phyloP scores from a whole-genome alignment of 2,113 vertebrate genomes.

The Plecturocebus donacophilus region DNA sequence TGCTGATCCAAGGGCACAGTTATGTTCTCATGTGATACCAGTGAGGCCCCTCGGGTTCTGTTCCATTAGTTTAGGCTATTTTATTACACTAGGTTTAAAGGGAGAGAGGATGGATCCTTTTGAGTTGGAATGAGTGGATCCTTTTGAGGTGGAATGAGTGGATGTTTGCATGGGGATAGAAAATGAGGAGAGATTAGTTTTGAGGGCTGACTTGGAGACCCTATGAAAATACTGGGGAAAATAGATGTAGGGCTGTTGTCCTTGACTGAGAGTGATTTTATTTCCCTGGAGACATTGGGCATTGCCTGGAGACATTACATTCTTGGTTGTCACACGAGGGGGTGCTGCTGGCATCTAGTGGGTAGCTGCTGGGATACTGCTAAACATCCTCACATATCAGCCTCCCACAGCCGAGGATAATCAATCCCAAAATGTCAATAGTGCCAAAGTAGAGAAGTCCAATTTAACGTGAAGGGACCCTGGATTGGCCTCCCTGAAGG shows the following conservation, averaged over 20 bases:
- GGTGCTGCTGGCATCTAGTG: background rate
- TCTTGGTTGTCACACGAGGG: background rate
- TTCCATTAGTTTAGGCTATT: background rate
- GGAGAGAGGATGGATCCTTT: background rate
- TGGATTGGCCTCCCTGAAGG: background rate
- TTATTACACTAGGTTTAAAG: background rate
- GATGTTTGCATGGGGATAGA: background rate
- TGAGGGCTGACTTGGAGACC: background rate
- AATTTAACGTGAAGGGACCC: background rate
- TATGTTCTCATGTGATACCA: background rate
- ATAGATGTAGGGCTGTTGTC: background rate
- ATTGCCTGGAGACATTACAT: background rate
- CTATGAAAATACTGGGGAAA: background rate
- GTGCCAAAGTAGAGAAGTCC: fast-evolving
- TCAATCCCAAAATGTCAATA: background rate
- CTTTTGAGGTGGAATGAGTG: background rate
- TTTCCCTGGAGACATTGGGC: background rate
- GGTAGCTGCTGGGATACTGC: background rate
- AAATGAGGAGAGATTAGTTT: background rate
- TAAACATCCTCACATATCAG: too few relatives aligned
- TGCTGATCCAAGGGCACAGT: background rate
- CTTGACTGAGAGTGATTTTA: background rate
- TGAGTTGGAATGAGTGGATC: background rate
- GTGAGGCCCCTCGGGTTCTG: background rate
- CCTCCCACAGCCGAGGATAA: background rate